A percentile compares a stretch with the other conserved stretches of the same genome.
These are phyloP conservation scores for Falco naumanni DNA, from an alignment of 2,797 vertebrate species.

Conservation along the genomic window DNA sequence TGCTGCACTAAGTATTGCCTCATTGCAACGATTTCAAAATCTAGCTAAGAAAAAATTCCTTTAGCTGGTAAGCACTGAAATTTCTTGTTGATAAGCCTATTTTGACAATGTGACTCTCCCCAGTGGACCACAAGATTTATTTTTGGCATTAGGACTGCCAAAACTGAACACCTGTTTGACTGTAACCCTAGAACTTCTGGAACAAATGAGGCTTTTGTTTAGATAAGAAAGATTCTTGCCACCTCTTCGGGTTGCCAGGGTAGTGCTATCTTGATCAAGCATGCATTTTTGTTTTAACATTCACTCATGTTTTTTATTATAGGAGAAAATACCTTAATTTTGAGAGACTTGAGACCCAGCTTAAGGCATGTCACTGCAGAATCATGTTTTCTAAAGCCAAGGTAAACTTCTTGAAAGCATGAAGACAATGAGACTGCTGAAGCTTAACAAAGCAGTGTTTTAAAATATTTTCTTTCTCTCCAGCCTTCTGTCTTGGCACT, in stretches of 20 bases:
- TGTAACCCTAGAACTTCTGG: neutral
- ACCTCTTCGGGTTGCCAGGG: neutral
- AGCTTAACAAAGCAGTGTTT: neutral
- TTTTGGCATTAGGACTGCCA: neutral
- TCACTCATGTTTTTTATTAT: constrained; percentile 14
- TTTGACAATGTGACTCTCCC: neutral
- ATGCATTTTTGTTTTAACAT: neutral
- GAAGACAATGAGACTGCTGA: neutral
- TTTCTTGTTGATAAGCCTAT: neutral
- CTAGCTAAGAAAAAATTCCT: neutral
- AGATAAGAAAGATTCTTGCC: neutral
- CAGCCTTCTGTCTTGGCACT: constrained; percentile 92
- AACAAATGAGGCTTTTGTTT: neutral
- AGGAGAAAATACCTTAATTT: constrained; percentile 86
- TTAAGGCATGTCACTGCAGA: constrained; percentile 95
- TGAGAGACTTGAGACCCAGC: constrained; percentile 92
- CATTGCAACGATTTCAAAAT: neutral
- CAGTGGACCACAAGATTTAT: neutral
- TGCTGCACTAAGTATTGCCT: neutral
- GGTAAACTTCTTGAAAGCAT: constrained; percentile 76
- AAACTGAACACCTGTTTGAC: constrained; percentile 3
- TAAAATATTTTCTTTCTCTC: neutral
- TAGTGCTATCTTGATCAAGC: neutral
- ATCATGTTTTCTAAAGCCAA: constrained; percentile 94
- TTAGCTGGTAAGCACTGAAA: neutral